These are phyloP conservation scores for Ormyrus thymus DNA, from an alignment of 2,888 invertebrate species.

Conservation along the genomic window DNA sequence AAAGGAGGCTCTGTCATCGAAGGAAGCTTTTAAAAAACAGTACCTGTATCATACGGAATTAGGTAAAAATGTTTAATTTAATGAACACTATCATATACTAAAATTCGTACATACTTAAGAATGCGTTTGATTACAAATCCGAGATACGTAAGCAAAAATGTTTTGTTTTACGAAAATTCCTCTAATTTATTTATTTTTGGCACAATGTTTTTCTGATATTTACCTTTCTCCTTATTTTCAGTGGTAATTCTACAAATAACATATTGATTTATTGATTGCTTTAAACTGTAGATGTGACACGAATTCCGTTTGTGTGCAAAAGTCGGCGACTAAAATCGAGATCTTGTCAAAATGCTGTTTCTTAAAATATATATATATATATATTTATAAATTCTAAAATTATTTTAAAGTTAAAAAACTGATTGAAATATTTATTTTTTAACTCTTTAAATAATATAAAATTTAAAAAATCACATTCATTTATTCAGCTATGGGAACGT, in stretches of 20 bases:
- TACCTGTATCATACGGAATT: conserved; percentile 95
- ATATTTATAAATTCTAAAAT: not conserved
- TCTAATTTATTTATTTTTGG: too few relatives aligned
- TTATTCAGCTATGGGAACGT: conserved; percentile 89
- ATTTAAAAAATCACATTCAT: not conserved
- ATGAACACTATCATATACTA: too few relatives aligned
- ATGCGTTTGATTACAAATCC: too few relatives aligned
- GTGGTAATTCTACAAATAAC: too few relatives aligned
- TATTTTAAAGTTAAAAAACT: not conserved
- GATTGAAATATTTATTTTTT: not conserved
- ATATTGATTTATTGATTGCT: too few relatives aligned
- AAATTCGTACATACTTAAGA: too few relatives aligned
- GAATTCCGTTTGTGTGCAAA: too few relatives aligned
- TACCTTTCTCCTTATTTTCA: too few relatives aligned
- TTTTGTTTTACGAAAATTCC: too few relatives aligned
- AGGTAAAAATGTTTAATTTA: conserved; percentile 25
- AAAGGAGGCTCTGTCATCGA: conserved; percentile 92
- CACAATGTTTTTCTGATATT: too few relatives aligned
- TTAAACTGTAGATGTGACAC: too few relatives aligned
- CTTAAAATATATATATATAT: not conserved
- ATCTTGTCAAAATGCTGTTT: not conserved
- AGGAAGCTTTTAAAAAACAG: conserved; percentile 90
- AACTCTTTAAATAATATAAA: not conserved
- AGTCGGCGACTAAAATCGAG: not conserved
- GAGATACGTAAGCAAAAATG: too few relatives aligned